These are phyloP conservation scores for Ellobius talpinus DNA, from an alignment of 2,113 vertebrate genomes.

Conservation along the genomic window DNA sequence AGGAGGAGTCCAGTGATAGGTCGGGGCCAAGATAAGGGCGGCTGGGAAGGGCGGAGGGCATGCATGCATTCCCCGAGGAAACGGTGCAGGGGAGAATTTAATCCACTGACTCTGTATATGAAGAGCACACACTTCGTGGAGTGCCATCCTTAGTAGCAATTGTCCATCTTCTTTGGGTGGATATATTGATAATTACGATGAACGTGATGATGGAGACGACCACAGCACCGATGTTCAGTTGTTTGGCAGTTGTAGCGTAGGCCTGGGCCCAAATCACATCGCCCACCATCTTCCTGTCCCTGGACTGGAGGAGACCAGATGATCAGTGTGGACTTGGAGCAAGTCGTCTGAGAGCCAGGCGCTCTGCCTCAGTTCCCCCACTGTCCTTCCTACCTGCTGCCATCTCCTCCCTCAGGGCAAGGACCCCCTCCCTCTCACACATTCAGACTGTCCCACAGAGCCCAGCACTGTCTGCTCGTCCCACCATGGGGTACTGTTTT, in stretches of 20 bases:
- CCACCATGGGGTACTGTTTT: too few relatives aligned
- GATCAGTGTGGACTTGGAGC: not conserved
- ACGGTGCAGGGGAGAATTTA: not conserved
- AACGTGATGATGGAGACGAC: accelerated
- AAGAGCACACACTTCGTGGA: not conserved
- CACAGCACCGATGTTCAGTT: not conserved
- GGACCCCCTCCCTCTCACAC: not conserved
- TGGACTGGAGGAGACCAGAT: not conserved
- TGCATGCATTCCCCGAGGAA: not conserved
- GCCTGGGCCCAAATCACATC: not conserved
- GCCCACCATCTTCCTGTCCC: constrained; percentile 4
- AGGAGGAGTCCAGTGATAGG: not conserved
- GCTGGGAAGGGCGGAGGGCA: not conserved
- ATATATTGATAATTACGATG: not conserved
- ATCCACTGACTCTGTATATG: not conserved
- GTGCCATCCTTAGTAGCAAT: not conserved
- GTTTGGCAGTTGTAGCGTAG: not conserved
- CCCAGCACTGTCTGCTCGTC: not conserved
- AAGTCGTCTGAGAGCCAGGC: not conserved
- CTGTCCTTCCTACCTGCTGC: not conserved
- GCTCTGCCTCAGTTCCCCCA: not conserved
- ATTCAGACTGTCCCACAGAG: not conserved
- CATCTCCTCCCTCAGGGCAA: not conserved
- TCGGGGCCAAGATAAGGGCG: not conserved
- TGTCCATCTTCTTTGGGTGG: accelerated